A percentile compares a stretch with the other conserved stretches of the same genome.
phyloP scores from a whole-genome alignment of 1,140 invertebrate genomes.

The Doryteuthis pealeii region DNA sequence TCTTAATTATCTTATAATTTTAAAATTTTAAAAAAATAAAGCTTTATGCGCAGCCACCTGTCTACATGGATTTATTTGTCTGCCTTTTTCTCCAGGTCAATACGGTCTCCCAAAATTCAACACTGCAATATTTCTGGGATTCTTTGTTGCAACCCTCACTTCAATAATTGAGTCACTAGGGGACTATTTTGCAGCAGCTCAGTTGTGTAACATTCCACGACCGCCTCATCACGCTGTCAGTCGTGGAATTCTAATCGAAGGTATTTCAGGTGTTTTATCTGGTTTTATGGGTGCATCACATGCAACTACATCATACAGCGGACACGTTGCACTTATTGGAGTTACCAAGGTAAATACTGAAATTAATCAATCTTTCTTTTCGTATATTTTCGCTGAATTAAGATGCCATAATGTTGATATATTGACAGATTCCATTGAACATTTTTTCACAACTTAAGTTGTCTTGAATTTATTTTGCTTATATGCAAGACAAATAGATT shows the following conservation, averaged over 20 bases:
- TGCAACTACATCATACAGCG: conserved; percentile 77
- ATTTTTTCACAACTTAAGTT: background rate
- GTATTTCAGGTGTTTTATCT: conserved; percentile 77
- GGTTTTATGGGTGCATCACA: conserved; percentile 79
- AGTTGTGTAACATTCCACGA: conserved; percentile 46
- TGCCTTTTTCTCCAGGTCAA: conserved; percentile 44
- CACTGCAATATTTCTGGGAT: conserved; percentile 52
- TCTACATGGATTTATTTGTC: too few species aligned
- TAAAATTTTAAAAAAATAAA: too few species aligned
- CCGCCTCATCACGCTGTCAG: conserved; percentile 61
- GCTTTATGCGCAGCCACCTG: too few species aligned
- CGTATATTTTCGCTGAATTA: background rate
- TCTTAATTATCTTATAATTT: too few species aligned
- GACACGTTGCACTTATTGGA: conserved; percentile 26
- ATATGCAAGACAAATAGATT: too few species aligned
- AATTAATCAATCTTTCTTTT: background rate
- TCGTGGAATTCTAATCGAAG: conserved; percentile 81
- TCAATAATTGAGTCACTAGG: conserved; percentile 61
- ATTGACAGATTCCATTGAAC: background rate
- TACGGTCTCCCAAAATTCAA: conserved; percentile 56
- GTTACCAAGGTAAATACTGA: conserved; percentile 30
- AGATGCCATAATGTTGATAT: background rate
- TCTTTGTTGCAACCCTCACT: conserved; percentile 55
- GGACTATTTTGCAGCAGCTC: conserved; percentile 59
- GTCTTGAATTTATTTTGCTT: background rate